Base-by-base conservation (phyloP, 92 coral and sea anemone genomes). In the Metridium senile region DNA sequence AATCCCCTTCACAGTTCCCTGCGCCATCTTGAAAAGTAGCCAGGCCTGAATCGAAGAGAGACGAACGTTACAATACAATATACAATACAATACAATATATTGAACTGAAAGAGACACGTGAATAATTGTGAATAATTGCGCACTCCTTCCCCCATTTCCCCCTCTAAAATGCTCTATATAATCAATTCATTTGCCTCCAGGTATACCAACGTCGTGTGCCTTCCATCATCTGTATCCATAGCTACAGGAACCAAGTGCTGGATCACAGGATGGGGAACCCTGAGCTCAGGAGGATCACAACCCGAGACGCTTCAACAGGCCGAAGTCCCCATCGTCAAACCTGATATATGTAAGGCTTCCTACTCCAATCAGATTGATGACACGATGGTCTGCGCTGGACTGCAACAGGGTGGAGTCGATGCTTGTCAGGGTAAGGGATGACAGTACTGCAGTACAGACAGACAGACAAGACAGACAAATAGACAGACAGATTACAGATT, bases 211-310 rank as follows among this genome's bases (percentile, higher is more conserved):
- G 63, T 66, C 13, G 82, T 68, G 6, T 77, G 82, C 20, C 66
- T 77, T 7, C 65, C 82, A 49, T 43, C n/a, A 31, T 16, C 57
- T 21, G 20, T 33, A 45, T 30, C 35, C n/a, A 28, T 43, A 9
- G 1, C 72, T 0, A 25, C 72, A 1, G 82, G 74, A 1, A 49
- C 65, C 32, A 49, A 26, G 1, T 77, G 82, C 33, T 77, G 82
- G 82, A 77, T 77, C 22, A 66, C 71, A 1, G 82, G 82, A 17
- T 77, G 82, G 82, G 82, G 82, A 17, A 67, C 64, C n/a, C 67
- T 77, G 30, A 77, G 33, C 7, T 52, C 67, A 1, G 83, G 75
- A 18, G 83, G 83, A 2, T 32, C 75, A 20, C 49, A 30, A 17
- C 83, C 83, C 6, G 59, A 78, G n/a, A 33, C 21, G 26, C 76